Base-by-base conservation (phyloP, 2,797 vertebrate species). In the Melanitta fusca region DNA sequence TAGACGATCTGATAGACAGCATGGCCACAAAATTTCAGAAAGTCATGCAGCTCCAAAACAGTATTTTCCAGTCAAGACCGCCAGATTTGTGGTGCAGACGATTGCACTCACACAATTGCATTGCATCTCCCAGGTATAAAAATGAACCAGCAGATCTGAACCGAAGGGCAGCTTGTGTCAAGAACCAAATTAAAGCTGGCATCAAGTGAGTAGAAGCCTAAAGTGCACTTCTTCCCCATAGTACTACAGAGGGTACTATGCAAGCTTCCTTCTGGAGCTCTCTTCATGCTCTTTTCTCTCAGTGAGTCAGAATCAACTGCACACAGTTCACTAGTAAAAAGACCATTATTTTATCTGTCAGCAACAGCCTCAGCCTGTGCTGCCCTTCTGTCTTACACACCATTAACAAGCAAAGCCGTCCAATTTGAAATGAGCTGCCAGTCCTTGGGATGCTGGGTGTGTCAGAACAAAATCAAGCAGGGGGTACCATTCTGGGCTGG, bases 341-440 rank as follows among this genome's bases (percentile, higher is more conserved):
- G 36, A 30, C 58, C 61, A 45, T 79, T 85, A 74, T 89, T 95
- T 91, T 62, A 80, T 84, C 81, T 88, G 86, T 80, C 94, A 91
- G 65, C 85, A 78, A 11, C 57, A 79, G 62, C 61, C 32, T 61
- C 69, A 87, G 85, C 80, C 70, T 85, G 72, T 75, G 66, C 61
- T 89, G 71, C 83, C 72, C 32, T 92, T 93, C 91, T 90, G 72
- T 41, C 87, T 92, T 34, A 36, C 73, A 69, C 51, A 83, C 36
- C 74, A 78, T 86, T 53, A 85, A 65, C 58, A 85, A 71, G 27
- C 43, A 81, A 80, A 82, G 45, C 36, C 53, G 71, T 82, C 78
- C 77, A 47, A 74, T 81, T 85, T 86, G 78, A 83, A 91, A 92
- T 75, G 47, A 94, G 70, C 80, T 95, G 80, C 75, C 84, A 77